These are phyloP conservation scores for Bombus soroeensis DNA, from an alignment of 1,140 invertebrate species.

Conservation along the genomic window DNA sequence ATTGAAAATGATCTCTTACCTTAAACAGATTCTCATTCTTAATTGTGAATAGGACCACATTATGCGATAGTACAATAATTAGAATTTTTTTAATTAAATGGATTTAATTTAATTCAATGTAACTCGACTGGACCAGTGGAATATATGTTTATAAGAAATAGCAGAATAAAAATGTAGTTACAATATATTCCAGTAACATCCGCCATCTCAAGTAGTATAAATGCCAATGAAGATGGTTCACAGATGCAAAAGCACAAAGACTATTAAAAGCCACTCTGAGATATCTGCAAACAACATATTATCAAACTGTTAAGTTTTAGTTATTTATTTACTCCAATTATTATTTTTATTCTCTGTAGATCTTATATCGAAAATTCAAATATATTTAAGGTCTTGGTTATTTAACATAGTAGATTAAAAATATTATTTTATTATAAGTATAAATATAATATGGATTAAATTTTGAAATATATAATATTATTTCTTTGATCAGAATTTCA, in stretches of 20 bases:
- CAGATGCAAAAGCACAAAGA: slow-evolving; percentile 89
- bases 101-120: too few relatives aligned
- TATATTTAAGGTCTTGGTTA: not conserved
- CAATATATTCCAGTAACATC: slow-evolving; percentile 86
- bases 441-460: not conserved
- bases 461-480: not conserved
- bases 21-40: too few relatives aligned
- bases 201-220: slow-evolving; percentile 86
- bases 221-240: slow-evolving; percentile 92
- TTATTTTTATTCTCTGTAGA: not conserved
- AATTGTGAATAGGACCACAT: too few relatives aligned
- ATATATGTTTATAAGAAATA: slow-evolving; percentile 23
- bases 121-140: not conserved
- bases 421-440: not conserved
- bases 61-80: too few relatives aligned
- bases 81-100: too few relatives aligned
- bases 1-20: too few relatives aligned
- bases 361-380: not conserved
- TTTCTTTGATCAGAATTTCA: not conserved
- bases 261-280: slow-evolving; percentile 89
- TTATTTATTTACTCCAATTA: not conserved
- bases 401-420: not conserved
- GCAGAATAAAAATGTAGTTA: slow-evolving; percentile 78
- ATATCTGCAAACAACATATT: slow-evolving; percentile 67
- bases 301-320: not conserved